These are phyloP conservation scores for Eulithis prunata DNA, from an alignment of 2,888 invertebrate genomes.

Conservation along the genomic window DNA sequence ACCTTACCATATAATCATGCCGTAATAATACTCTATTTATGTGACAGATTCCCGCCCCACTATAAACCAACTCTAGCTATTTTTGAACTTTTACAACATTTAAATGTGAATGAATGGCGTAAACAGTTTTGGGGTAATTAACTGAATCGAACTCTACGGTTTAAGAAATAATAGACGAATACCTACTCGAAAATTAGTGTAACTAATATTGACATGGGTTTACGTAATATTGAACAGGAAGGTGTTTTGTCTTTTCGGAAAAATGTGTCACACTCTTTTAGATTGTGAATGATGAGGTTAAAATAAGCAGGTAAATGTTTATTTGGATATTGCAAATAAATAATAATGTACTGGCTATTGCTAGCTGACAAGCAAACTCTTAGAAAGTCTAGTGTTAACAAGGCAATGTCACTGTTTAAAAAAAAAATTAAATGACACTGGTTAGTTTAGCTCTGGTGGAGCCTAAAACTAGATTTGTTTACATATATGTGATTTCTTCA, in stretches of 20 bases:
- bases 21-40: constrained; percentile 25
- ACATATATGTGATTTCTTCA: background rate
- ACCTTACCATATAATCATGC: constrained; percentile 4
- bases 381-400: too few species aligned
- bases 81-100: constrained; percentile 59
- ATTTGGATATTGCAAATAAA: too few species aligned
- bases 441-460: too few species aligned
- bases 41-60: constrained; percentile 5
- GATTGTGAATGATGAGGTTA: too few species aligned
- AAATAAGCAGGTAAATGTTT: too few species aligned
- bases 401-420: too few species aligned
- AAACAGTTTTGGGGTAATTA: constrained; percentile 69
- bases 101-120: constrained; percentile 61
- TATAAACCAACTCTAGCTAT: constrained; percentile 59
- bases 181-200: constrained; percentile 72
- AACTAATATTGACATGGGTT: constrained; percentile 53
- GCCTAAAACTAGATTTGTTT: too few species aligned
- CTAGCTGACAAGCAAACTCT: too few species aligned
- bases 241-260: constrained; percentile 14
- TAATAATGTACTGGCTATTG: too few species aligned
- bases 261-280: background rate
- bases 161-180: constrained; percentile 66
- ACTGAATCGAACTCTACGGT: constrained; percentile 61
- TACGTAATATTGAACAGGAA: constrained; percentile 52
- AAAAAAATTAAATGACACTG: too few species aligned